phyloP scores from a whole-genome alignment of 2,113 vertebrate species.

The Planiliza haematocheilus region DNA sequence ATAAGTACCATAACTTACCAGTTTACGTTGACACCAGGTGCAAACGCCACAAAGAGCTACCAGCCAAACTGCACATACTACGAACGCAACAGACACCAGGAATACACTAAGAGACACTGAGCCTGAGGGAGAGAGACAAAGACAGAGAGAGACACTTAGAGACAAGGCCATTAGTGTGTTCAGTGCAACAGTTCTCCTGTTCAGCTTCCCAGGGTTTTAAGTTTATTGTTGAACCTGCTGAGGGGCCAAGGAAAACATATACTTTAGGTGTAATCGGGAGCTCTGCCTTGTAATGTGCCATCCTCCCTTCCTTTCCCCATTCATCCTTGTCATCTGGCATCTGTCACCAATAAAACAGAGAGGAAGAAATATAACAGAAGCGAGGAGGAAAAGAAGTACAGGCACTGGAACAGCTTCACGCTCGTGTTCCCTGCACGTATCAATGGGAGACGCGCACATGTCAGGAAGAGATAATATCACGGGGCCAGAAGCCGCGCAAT shows the following conservation, averaged over 20 bases:
- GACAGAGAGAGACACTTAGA: slow-evolving; percentile 27
- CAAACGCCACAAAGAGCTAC: slow-evolving; percentile 96
- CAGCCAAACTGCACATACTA: slow-evolving; percentile 94
- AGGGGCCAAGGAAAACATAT: background rate
- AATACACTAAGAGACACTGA: slow-evolving; percentile 92
- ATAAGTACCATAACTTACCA: slow-evolving; percentile 86
- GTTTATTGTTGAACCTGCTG: slow-evolving; percentile 6
- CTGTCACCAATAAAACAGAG: slow-evolving; percentile 53
- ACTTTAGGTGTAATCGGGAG: slow-evolving; percentile 21
- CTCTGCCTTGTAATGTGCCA: slow-evolving; percentile 10
- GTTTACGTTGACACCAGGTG: slow-evolving; percentile 98
- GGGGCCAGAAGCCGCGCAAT: slow-evolving; percentile 68
- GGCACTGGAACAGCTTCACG: slow-evolving; percentile 35
- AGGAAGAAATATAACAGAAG: slow-evolving; percentile 30
- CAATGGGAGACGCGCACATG: slow-evolving; percentile 54
- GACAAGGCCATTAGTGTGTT: slow-evolving; percentile 48
- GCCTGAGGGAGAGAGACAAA: slow-evolving; percentile 79
- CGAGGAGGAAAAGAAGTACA: slow-evolving; percentile 21
- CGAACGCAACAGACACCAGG: slow-evolving; percentile 94
- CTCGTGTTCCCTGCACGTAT: slow-evolving; percentile 57
- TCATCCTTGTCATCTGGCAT: slow-evolving; percentile 55
- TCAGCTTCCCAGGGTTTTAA: slow-evolving; percentile 14
- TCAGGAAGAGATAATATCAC: slow-evolving; percentile 66
- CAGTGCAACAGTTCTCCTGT: slow-evolving; percentile 6
- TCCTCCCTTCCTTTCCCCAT: slow-evolving; percentile 40